phyloP scores from a whole-genome alignment of 1,140 invertebrate species.

The Delia radicum region DNA sequence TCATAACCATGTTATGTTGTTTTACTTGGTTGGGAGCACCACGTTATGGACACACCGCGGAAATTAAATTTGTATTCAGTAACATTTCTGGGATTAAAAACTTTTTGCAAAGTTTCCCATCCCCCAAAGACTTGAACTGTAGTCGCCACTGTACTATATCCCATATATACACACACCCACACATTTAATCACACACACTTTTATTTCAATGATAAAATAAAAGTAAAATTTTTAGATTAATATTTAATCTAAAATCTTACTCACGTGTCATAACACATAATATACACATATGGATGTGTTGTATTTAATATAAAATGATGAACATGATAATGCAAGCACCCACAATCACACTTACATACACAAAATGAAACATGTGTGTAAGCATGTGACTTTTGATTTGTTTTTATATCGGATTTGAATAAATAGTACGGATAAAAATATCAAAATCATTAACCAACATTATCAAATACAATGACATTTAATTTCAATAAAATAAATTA shows the following conservation, averaged over 20 bases:
- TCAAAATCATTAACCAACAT: neutral
- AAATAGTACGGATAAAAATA: no score
- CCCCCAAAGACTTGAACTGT: no score
- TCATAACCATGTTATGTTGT: no score
- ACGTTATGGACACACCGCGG: no score
- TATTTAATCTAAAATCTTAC: conserved; percentile 2
- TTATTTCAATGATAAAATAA: neutral
- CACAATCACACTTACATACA: neutral
- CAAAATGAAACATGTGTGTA: neutral
- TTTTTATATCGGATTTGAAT: neutral
- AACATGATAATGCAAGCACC: no score
- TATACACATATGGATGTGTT: neutral
- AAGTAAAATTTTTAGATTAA: neutral
- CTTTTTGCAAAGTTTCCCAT: no score
- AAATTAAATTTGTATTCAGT: no score
- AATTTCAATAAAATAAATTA: no score
- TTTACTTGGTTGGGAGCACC: no score
- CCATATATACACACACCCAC: neutral
- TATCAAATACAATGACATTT: neutral
- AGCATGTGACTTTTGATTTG: neutral
- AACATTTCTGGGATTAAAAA: no score
- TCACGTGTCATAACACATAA: neutral
- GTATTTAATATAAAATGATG: no score
- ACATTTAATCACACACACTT: neutral
- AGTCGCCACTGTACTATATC: no score